Evolutionary conservation across 2,113 vertebrate species (phyloP).

Genomic region (Phalacrocorax brasilianus): DNA sequence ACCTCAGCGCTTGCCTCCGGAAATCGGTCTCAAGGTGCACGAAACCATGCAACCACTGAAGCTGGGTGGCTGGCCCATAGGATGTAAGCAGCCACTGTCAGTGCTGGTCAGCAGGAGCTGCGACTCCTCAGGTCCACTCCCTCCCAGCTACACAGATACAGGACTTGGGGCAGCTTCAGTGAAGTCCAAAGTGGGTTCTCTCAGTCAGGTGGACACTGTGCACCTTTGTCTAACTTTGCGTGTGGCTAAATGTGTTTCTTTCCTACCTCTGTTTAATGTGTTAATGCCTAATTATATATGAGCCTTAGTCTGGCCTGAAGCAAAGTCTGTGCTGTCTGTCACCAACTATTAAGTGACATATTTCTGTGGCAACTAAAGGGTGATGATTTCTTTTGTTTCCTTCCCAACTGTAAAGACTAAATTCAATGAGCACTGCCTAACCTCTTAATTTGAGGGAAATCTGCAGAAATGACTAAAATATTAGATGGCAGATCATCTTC

Average conservation of each 20-base stretch:
- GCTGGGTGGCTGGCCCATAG: not conserved
- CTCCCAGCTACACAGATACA: not conserved
- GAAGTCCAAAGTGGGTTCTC: not conserved
- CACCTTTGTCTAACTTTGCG: not conserved
- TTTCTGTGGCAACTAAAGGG: not conserved
- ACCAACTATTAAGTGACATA: not conserved
- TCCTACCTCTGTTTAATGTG: not conserved
- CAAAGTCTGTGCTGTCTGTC: not conserved
- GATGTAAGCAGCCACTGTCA: accelerated
- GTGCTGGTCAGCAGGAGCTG: not conserved
- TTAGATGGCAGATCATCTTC: not conserved
- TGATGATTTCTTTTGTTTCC: not conserved
- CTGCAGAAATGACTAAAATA: not conserved
- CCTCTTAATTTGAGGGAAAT: not conserved
- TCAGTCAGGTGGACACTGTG: not conserved
- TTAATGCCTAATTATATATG: not conserved
- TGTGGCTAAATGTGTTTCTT: not conserved
- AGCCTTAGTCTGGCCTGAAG: not conserved
- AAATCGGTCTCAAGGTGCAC: not conserved
- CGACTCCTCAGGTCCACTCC: not conserved
- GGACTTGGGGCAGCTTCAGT: not conserved
- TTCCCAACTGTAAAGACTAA: not conserved
- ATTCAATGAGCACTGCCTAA: not conserved
- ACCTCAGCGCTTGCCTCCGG: not conserved
- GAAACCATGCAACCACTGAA: not conserved